Evolutionary conservation across 2,888 invertebrate species (phyloP), one percentile per base, ranked within the genome.

Genomic region (Ethmia dodecea): DNA sequence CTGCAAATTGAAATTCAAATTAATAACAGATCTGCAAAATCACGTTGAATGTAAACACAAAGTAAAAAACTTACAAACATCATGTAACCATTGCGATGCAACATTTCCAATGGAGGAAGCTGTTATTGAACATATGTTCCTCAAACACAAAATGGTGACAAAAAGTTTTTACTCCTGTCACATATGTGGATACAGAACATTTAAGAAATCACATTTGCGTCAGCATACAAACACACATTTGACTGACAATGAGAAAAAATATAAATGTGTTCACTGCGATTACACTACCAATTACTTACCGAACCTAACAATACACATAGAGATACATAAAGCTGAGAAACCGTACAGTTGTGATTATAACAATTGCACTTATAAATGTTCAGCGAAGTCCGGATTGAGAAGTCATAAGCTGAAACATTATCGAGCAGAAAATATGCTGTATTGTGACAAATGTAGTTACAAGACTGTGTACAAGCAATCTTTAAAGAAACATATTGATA

Each of bases 391-490:
- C 2, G 63, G 55, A 0, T 43, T 73, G 5, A 43, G 39, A n/a
- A 68, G 60, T 35, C 73, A 73, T 39, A 25, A 41, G 24, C 34
- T 69, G 4, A 61, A 56, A 40, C 73, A 73, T 48, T 40, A 55
- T 28, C 60, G 52, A 1, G 42, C 51, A 2, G 42, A 47, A n/a
- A 54, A 67, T 35, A 51, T 57, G 45, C 16, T 64, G 5, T 64
- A 56, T 28, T 73, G 73, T 56, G 73, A 71, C 42, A 60, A 62
- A 42, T 73, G 73, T 37, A 56, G 45, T 33, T 73, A 71, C 33
- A 57, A 48, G 20, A 73, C 73, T 13, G 55, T 70, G 1, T 73
- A 73, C 41, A 69, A 40, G 18, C 61, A 62, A 28, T 60, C 58
- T 5, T 52, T 73, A 10, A 56, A 51, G 15, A 68, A 60, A 38